phyloP scores from a whole-genome alignment of 1,140 invertebrate genomes.

The Drosophila nigromelanica region DNA sequence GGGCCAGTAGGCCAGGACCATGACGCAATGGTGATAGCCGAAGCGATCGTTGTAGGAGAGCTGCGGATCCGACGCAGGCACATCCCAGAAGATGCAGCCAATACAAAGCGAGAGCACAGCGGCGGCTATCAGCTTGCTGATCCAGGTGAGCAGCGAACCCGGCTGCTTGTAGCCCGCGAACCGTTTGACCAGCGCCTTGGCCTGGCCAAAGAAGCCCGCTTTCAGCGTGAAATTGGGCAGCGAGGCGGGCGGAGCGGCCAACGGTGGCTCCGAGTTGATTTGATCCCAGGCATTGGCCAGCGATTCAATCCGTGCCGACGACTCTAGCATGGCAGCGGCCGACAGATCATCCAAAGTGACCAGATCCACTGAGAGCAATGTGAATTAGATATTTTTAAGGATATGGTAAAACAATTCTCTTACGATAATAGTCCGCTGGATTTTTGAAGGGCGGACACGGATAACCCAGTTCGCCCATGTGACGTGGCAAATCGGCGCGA shows the following conservation, averaged over 20 bases:
- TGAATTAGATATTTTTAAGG: neutral
- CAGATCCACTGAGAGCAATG: constrained; percentile 90
- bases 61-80: constrained; percentile 90
- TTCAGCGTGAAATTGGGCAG: constrained; percentile 77
- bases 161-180: constrained; percentile 92
- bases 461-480: constrained; percentile 97
- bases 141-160: constrained; percentile 91
- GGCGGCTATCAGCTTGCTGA: constrained; percentile 90
- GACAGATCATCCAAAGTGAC: constrained; percentile 97
- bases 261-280: constrained; percentile 82
- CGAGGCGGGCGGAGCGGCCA: constrained; percentile 80
- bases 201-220: constrained; percentile 84
- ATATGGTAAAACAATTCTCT: constrained; percentile 81
- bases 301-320: constrained; percentile 95
- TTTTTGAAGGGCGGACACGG: constrained; percentile 98
- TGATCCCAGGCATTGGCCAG: constrained; percentile 89
- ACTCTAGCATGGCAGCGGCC: constrained; percentile 96
- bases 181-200: constrained; percentile 73
- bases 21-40: constrained; percentile 93
- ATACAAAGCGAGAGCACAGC: constrained; percentile 91
- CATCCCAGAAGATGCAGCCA: constrained; percentile 95
- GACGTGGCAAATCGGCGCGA: constrained; percentile 94
- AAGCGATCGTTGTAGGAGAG: constrained; percentile 90
- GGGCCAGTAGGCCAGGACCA: constrained; percentile 91
- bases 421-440: constrained; percentile 97